phyloP scores from a whole-genome alignment of 2,888 invertebrate species.

The Apoda limacodes region DNA sequence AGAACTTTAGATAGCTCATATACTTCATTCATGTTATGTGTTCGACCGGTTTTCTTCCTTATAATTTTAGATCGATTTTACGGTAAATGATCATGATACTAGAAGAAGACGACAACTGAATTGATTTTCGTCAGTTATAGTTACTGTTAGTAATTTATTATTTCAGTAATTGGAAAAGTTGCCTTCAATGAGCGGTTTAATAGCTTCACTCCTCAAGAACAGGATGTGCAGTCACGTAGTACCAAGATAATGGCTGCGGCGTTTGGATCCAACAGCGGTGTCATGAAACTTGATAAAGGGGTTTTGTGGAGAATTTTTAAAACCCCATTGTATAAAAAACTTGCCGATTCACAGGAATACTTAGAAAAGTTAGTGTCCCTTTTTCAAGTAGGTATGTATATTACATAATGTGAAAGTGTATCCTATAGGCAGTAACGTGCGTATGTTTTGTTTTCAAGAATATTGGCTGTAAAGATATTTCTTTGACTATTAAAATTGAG shows the following conservation, averaged over 20 bases:
- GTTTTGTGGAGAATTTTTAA: constrained; percentile 78
- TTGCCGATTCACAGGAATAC: constrained; percentile 75
- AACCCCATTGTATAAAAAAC: constrained; percentile 78
- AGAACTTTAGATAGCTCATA: too few relatives aligned
- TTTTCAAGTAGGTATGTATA: too few relatives aligned
- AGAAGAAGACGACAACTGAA: neutral
- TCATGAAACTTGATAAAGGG: constrained; percentile 77
- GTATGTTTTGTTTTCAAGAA: too few relatives aligned
- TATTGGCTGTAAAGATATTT: too few relatives aligned
- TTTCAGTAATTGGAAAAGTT: constrained; percentile 79
- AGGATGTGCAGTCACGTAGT: constrained; percentile 70
- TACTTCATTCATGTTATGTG: neutral
- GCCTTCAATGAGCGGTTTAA: constrained; percentile 78
- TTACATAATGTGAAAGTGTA: too few relatives aligned
- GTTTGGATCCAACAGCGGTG: constrained; percentile 77
- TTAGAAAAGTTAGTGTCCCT: constrained; percentile 75
- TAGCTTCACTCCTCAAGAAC: constrained; percentile 74
- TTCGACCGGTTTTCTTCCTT: neutral
- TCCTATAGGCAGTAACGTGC: too few relatives aligned
- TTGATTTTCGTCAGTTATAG: neutral
- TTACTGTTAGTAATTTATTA: constrained; percentile 9
- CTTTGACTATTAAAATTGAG: too few relatives aligned
- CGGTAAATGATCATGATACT: neutral
- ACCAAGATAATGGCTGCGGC: constrained; percentile 79
- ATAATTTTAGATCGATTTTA: too few relatives aligned